These are phyloP conservation scores for Dromius quadrimaculatus DNA, from an alignment of 2,888 invertebrate genomes.

Conservation along the genomic window DNA sequence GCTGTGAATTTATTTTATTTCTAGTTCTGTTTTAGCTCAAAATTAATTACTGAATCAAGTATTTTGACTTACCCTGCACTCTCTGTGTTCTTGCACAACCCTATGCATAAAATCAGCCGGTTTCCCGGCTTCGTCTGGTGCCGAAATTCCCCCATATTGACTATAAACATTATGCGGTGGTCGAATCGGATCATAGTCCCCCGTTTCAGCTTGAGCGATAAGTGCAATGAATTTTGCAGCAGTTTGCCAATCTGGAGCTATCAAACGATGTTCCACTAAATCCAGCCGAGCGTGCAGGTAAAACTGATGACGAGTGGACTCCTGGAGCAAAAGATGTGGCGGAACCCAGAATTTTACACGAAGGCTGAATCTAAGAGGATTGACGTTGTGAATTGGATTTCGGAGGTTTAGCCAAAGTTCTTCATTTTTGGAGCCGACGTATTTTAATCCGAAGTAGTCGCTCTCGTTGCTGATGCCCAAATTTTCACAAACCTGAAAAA, in stretches of 20 bases:
- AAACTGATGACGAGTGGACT: slow-evolving; percentile 85
- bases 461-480: slow-evolving; percentile 86
- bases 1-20: no score
- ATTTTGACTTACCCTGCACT: slow-evolving; percentile 55
- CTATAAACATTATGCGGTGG: slow-evolving; percentile 74
- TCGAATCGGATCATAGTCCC: slow-evolving; percentile 75
- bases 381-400: slow-evolving; percentile 79
- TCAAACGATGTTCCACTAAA: slow-evolving; percentile 78
- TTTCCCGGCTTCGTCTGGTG: slow-evolving; percentile 70
- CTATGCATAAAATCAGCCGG: slow-evolving; percentile 74
- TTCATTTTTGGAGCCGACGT: slow-evolving; percentile 72
- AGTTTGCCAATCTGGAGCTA: slow-evolving; percentile 77
- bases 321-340: slow-evolving; percentile 87
- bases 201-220: slow-evolving; percentile 81
- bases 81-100: slow-evolving; percentile 75
- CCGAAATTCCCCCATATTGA: slow-evolving; percentile 74
- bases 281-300: slow-evolving; percentile 87
- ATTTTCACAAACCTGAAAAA: slow-evolving; percentile 82
- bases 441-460: slow-evolving; percentile 90
- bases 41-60: background rate
- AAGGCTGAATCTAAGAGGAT: slow-evolving; percentile 76
- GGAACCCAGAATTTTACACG: slow-evolving; percentile 93
- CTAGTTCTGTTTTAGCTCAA: no score
- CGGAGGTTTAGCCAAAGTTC: slow-evolving; percentile 89
- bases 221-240: slow-evolving; percentile 81